These are phyloP conservation scores for Deilephila porcellus DNA, from an alignment of 2,888 invertebrate species.

Conservation along the genomic window DNA sequence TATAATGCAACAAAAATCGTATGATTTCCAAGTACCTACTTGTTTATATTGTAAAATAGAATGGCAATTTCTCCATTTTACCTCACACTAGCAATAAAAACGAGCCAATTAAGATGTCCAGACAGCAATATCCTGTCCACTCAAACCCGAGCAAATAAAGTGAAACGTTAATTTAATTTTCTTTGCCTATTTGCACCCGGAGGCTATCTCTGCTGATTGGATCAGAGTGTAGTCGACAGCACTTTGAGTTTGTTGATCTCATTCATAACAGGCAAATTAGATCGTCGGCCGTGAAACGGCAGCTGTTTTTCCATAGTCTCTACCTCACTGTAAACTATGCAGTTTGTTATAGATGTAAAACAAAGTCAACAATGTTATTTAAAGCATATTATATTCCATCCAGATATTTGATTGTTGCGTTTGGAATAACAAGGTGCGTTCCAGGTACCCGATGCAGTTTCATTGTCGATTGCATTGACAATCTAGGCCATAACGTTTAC, in stretches of 20 bases:
- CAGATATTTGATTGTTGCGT: not conserved
- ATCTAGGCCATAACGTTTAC: constrained; percentile 55
- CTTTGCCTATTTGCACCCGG: constrained; percentile 28
- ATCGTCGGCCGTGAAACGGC: not conserved
- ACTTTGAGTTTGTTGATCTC: constrained; percentile 19
- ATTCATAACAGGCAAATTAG: constrained; percentile 16
- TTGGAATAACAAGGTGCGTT: constrained; percentile 23
- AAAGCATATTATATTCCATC: no score
- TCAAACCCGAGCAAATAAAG: constrained; percentile 50
- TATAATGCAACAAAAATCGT: not conserved
- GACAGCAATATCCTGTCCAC: constrained; percentile 71
- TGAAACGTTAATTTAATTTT: constrained; percentile 56
- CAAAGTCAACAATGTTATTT: not conserved
- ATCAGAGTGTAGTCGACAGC: constrained; percentile 39
- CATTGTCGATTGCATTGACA: constrained; percentile 48
- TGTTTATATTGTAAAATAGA: not conserved
- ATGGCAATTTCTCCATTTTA: not conserved
- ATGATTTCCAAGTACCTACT: not conserved
- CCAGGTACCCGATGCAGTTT: constrained; percentile 43
- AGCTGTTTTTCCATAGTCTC: not conserved
- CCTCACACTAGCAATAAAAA: constrained; percentile 27
- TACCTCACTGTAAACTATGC: not conserved
- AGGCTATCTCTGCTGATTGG: constrained; percentile 48
- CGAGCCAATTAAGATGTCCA: constrained; percentile 48
- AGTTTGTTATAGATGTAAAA: not conserved